These are phyloP conservation scores for Lepidocolaptes lacrymiger DNA, from an alignment of 2,797 vertebrate genomes.

Conservation along the genomic window DNA sequence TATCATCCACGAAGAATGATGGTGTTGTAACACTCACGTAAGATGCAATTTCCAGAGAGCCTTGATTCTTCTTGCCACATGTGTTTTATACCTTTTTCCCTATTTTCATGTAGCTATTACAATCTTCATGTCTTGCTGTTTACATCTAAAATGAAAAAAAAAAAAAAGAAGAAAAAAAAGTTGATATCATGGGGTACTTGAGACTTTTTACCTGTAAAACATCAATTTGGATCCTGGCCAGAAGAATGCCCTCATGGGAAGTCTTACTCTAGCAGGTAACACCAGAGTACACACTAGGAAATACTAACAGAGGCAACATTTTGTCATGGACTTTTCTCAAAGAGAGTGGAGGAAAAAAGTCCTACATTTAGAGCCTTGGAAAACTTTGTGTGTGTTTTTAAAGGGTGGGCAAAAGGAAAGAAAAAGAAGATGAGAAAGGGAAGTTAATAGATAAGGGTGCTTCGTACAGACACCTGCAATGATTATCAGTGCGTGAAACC, in stretches of 20 bases:
- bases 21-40: not conserved
- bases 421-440: not conserved
- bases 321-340: not conserved
- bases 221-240: not conserved
- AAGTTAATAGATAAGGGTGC: not conserved
- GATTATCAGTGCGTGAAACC: not conserved
- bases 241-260: not conserved
- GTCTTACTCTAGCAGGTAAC: not conserved
- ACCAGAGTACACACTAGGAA: not conserved
- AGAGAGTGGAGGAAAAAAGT: not conserved
- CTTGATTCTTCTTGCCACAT: not conserved
- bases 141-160: not conserved
- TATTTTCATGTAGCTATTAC: not conserved
- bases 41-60: not conserved
- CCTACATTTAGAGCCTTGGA: not conserved
- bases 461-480: not conserved
- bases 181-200: not conserved
- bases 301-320: not conserved
- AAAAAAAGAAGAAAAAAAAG: not conserved
- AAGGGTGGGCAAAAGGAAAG: not conserved
- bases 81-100: not conserved
- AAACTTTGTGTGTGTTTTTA: not conserved
- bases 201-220: not conserved
- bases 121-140: not conserved
- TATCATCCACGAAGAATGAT: not conserved